Percentiles rank a stretch among this genome's conserved stretches.
phyloP scores from a whole-genome alignment of 2,113 vertebrate species.

The Apaloderma vittatum region DNA sequence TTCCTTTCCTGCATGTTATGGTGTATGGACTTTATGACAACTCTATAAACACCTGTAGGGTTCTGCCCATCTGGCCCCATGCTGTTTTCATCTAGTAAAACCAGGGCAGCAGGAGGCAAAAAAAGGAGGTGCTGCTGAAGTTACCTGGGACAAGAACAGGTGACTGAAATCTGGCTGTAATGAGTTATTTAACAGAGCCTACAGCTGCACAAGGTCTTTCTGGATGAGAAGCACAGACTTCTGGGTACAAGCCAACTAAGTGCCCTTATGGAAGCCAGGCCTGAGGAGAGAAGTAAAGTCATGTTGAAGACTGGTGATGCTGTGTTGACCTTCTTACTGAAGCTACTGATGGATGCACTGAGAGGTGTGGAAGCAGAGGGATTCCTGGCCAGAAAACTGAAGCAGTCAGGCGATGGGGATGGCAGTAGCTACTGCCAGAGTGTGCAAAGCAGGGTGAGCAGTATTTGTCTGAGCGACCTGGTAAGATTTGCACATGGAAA shows the following conservation, averaged over 20 bases:
- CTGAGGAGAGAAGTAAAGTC: rapidly evolving
- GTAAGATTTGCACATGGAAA: rapidly evolving
- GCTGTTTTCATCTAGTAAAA: background rate
- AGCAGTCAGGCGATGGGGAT: rapidly evolving
- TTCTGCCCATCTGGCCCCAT: background rate
- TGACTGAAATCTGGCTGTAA: background rate
- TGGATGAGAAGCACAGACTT: background rate
- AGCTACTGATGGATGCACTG: rapidly evolving
- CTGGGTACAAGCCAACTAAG: rapidly evolving
- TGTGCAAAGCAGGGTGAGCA: rapidly evolving
- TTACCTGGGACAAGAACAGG: background rate
- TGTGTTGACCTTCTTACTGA: background rate
- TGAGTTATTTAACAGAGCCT: background rate
- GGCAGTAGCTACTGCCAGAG: background rate
- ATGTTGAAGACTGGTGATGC: rapidly evolving
- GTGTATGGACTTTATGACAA: background rate
- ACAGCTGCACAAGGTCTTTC: rapidly evolving
- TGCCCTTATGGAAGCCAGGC: rapidly evolving
- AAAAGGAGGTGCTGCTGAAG: background rate
- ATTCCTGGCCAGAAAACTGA: background rate
- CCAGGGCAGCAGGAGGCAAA: background rate
- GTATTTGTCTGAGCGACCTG: rapidly evolving
- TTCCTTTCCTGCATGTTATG: rapidly evolving
- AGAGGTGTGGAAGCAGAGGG: background rate
- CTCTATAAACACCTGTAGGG: rapidly evolving